A percentile compares a stretch with the other conserved stretches of the same genome.
These are phyloP conservation scores for Eriocheir sinensis DNA, from an alignment of 1,140 invertebrate genomes.

Conservation along the genomic window DNA sequence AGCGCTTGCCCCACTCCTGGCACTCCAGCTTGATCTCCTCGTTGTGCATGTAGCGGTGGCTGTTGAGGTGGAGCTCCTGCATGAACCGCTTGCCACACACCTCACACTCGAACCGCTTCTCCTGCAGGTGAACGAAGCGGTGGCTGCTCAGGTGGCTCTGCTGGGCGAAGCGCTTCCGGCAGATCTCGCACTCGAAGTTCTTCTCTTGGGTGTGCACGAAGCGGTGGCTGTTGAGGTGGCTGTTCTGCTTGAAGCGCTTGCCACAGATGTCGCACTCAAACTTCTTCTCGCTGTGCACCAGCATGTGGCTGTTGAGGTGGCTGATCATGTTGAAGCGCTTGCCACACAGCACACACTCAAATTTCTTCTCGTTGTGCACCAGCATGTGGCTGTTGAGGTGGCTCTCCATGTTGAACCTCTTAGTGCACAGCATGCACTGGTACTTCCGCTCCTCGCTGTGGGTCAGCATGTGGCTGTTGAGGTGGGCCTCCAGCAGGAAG, in stretches of 20 bases:
- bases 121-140: constrained; percentile 54
- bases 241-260: constrained; percentile 58
- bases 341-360: constrained; percentile 92
- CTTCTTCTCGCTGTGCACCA: constrained; percentile 86
- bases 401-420: constrained; percentile 67
- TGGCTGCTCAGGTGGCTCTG: constrained; percentile 68
- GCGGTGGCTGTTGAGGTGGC: constrained; percentile 67
- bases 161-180: constrained; percentile 58
- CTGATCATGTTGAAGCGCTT: constrained; percentile 96
- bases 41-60: constrained; percentile 83
- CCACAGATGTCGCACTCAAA: constrained; percentile 68
- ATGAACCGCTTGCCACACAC: constrained; percentile 95
- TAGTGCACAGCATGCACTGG: constrained; percentile 59
- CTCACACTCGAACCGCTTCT: constrained; percentile 88
- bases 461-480: constrained; percentile 67
- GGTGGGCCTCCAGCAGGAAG: constrained; percentile 57
- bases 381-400: constrained; percentile 71
- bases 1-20: constrained; percentile 85
- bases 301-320: constrained; percentile 93
- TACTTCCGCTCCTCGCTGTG: constrained; percentile 67
- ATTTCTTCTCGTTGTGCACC: constrained; percentile 81
- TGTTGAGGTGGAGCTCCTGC: constrained; percentile 81
- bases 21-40: constrained; percentile 87
- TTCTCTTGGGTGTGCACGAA: constrained; percentile 61
- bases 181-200: constrained; percentile 67